phyloP scores from a whole-genome alignment of 2,113 vertebrate genomes.

The Semnornis frantzii region DNA sequence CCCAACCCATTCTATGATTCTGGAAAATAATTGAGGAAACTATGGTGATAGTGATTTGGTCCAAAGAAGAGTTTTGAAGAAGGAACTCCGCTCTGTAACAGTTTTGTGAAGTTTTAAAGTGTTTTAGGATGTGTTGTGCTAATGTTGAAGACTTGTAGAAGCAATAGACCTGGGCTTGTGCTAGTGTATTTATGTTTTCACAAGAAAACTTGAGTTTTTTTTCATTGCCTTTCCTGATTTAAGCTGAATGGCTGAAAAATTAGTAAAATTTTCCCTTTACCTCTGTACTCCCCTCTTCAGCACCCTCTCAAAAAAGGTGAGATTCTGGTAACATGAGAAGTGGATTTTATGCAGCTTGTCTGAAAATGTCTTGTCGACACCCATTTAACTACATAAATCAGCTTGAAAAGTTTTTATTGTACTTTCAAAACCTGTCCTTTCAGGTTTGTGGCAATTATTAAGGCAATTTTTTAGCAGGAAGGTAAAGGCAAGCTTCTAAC shows the following conservation, averaged over 20 bases:
- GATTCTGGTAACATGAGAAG: neutral
- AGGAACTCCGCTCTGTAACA: neutral
- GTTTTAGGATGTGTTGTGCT: neutral
- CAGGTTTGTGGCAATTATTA: neutral
- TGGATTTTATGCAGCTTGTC: neutral
- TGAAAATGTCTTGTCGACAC: neutral
- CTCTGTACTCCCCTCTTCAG: neutral
- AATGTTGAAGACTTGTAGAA: neutral
- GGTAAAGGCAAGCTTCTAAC: neutral
- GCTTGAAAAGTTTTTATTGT: neutral
- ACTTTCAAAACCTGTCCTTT: neutral
- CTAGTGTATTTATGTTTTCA: rapidly evolving
- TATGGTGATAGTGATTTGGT: neutral
- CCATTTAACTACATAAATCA: neutral
- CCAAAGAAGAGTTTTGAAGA: neutral
- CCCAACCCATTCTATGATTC: too few species aligned
- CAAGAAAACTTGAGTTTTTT: neutral
- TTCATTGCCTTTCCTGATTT: neutral
- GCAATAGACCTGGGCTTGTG: neutral
- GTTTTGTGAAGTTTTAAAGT: neutral
- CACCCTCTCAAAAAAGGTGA: neutral
- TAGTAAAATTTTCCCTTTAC: neutral
- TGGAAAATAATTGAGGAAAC: neutral
- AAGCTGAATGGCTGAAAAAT: neutral
- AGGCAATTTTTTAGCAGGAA: neutral